Evolutionary conservation across 2,797 vertebrate species (phyloP).

Genomic region (Centropyge bicolor): DNA sequence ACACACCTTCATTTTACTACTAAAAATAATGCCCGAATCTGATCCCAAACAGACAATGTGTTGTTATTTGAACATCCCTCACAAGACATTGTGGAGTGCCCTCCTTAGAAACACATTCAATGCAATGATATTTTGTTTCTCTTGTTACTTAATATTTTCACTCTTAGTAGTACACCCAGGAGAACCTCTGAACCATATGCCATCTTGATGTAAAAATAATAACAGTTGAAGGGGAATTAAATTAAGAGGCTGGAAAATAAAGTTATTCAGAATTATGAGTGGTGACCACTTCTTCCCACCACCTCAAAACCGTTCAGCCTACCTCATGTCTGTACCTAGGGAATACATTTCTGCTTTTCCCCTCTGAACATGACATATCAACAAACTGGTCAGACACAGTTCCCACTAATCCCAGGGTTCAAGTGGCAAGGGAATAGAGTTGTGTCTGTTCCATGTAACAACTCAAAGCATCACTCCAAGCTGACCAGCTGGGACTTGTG

Average conservation of each 20-base stretch:
- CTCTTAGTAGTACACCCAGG: conserved; percentile 78
- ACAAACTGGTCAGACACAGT: conserved; percentile 67
- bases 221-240: conserved; percentile 77
- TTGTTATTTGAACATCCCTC: conserved; percentile 46
- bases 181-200: conserved; percentile 85
- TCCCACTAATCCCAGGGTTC: conserved; percentile 69
- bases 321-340: conserved; percentile 42
- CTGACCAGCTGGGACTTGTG: conserved; percentile 70
- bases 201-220: conserved; percentile 72
- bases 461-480: conserved; percentile 71
- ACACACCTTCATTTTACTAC: conserved; percentile 53
- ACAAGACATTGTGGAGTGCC: conserved; percentile 16
- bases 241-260: conserved; percentile 81
- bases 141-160: conserved; percentile 37
- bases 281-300: conserved; percentile 63
- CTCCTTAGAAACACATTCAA: conserved; percentile 59
- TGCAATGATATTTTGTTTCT: conserved; percentile 36
- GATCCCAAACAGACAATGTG: conserved; percentile 52
- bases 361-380: conserved; percentile 56
- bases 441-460: conserved; percentile 60
- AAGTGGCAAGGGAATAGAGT: conserved; percentile 66
- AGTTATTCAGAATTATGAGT: conserved; percentile 77
- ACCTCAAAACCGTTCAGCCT: conserved; percentile 72
- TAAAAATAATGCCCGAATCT: conserved; percentile 71
- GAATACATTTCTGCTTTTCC: conserved; percentile 58